A percentile compares a stretch with the other conserved stretches of the same genome.
Evolutionary conservation across 2,113 vertebrate species (phyloP).

Genomic region (Nothocercus julius): DNA sequence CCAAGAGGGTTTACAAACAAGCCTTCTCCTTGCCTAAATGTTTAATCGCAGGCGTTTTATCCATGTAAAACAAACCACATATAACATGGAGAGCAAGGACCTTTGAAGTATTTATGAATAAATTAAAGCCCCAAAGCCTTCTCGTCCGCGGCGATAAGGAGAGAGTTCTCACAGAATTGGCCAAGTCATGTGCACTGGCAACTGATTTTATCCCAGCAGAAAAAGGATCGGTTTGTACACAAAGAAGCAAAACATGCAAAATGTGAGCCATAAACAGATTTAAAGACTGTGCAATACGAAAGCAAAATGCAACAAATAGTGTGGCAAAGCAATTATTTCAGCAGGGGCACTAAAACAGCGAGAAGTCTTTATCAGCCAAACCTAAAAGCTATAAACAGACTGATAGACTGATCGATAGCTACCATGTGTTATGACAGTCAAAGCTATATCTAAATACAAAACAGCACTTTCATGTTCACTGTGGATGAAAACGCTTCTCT

Average conservation of each 20-base stretch:
- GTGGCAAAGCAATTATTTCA: neutral
- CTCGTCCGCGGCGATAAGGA: neutral
- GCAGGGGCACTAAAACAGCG: neutral
- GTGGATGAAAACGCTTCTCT: neutral
- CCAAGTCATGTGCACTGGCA: neutral
- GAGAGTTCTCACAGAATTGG: neutral
- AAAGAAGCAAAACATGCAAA: neutral
- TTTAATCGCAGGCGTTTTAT: constrained; percentile 17
- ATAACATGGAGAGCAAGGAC: constrained; percentile 29
- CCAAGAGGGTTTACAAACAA: neutral
- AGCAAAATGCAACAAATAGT: neutral
- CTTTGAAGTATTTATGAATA: constrained; percentile 26
- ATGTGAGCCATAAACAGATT: neutral
- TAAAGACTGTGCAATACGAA: neutral
- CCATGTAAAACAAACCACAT: constrained; percentile 3
- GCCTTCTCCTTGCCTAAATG: neutral
- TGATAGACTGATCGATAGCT: neutral
- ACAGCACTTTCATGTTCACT: neutral
- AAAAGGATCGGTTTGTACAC: neutral
- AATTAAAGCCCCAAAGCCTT: constrained; percentile 21
- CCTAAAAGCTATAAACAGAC: neutral
- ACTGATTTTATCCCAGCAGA: neutral
- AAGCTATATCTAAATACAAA: neutral
- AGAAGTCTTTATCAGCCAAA: neutral
- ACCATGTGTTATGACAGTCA: neutral